These are phyloP conservation scores for Metacarcinus magister DNA, from an alignment of 2,888 invertebrate genomes.

Conservation along the genomic window DNA sequence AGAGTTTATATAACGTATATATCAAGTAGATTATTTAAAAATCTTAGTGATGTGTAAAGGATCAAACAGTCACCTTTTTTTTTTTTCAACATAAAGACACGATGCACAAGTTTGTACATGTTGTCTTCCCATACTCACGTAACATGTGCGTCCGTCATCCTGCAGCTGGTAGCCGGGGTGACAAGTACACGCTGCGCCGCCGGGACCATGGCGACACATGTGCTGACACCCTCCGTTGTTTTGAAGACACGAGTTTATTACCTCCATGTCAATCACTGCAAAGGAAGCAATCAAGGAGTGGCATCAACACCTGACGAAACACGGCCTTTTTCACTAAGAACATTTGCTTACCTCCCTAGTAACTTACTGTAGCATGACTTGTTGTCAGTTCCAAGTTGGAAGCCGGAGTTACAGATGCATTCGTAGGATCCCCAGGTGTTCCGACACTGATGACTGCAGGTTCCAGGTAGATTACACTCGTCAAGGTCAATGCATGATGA, in stretches of 20 bases:
- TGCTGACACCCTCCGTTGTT: conserved; percentile 80
- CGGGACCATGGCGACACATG: conserved; percentile 73
- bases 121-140: conserved; percentile 51
- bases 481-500: conserved; percentile 70
- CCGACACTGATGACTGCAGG: conserved; percentile 73
- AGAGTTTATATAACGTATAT: no score
- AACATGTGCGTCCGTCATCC: conserved; percentile 67
- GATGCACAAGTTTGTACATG: no score
- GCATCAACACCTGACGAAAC: not conserved
- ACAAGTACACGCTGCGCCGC: conserved; percentile 72
- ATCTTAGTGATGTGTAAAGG: no score
- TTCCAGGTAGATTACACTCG: conserved; percentile 65
- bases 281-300: not conserved
- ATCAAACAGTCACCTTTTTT: no score
- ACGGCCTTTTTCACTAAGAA: not conserved
- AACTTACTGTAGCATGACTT: conserved; percentile 78
- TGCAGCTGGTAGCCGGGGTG: conserved; percentile 73
- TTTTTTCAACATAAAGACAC: no score
- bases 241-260: conserved; percentile 72
- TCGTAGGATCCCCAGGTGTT: conserved; percentile 78
- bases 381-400: conserved; percentile 73
- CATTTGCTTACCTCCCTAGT: not conserved
- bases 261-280: conserved; percentile 74
- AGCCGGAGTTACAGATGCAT: conserved; percentile 73
- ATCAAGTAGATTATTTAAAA: no score